These are phyloP conservation scores for Criorhina ranunculi DNA, from an alignment of 2,888 invertebrate genomes.

Conservation along the genomic window DNA sequence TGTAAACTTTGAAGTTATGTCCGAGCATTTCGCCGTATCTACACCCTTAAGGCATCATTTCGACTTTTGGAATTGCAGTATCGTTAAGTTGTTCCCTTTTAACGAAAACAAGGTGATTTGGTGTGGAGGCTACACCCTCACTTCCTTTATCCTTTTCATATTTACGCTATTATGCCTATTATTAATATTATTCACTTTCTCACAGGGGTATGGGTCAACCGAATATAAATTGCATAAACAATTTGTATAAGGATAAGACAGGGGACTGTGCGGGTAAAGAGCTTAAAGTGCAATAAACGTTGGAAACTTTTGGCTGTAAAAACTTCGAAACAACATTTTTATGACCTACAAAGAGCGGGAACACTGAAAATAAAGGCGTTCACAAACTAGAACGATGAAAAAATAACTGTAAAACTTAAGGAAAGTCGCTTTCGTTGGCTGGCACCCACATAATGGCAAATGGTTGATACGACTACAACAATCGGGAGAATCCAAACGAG, in stretches of 20 bases:
- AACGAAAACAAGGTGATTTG: constrained; percentile 48
- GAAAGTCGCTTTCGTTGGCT: constrained; percentile 5
- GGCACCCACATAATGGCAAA: constrained; percentile 16
- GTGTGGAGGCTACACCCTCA: background rate
- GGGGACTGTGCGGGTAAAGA: background rate
- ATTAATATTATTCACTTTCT: constrained; percentile 30
- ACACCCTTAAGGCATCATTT: constrained; percentile 46
- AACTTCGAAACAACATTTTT: constrained; percentile 46
- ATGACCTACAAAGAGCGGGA: constrained; percentile 32
- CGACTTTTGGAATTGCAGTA: constrained; percentile 39
- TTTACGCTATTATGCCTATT: constrained; percentile 18
- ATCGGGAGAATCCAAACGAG: constrained; percentile 27
- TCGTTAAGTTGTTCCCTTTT: constrained; percentile 47
- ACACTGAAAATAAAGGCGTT: constrained; percentile 16
- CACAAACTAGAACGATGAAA: background rate
- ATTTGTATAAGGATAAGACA: constrained; percentile 21
- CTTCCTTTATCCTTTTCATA: constrained; percentile 35
- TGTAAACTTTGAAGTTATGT: constrained; percentile 58
- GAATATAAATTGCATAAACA: constrained; percentile 41
- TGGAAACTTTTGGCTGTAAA: constrained; percentile 47
- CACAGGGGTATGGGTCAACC: constrained; percentile 13
- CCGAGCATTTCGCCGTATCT: constrained; percentile 44
- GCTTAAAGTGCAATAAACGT: constrained; percentile 51
- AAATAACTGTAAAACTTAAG: constrained; percentile 3
- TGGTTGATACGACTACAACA: constrained; percentile 11